Evolutionary conservation across 2,888 invertebrate genomes (phyloP), one percentile per base, ranked within the genome.

Genomic region (Nomada ferruginata): DNA sequence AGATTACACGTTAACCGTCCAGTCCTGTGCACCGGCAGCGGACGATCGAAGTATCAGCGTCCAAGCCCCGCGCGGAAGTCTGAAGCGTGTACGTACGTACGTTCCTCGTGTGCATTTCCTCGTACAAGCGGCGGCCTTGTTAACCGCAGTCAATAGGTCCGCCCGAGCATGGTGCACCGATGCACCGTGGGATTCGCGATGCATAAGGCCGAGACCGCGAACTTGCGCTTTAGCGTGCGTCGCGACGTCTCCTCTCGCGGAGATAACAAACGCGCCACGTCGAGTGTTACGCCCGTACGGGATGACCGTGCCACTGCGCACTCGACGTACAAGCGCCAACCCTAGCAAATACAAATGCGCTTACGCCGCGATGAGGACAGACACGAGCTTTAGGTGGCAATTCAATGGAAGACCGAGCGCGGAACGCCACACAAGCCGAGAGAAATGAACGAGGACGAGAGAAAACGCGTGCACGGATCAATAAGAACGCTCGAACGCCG

Each of bases 131-230:
- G 76, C 72, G 64, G 75, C 69, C 83, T 83, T 76, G 84, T 84
- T 83, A 83, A 57, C 76, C 57, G 26, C 47, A 59, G 68, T 69
- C 72, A 63, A 71, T 69, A 73, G 77, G 64, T 83, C 65, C 65
- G 44, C 26, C 65, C 18, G 26, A 36, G 65, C 64, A 36, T 68
- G 50, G 53, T 55, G 75, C 64, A 52, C 64, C 76, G 73, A 55
- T 23, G 74, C 72, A 86, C 86, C 86, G 86, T 86, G 86, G 86
- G 84, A 86, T 69, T 65, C 72, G 47, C 71, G 73, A 82, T 77
- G 36, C 68, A 77, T 69, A 82, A 86, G 78, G 76, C 73, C 79
- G 57, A 76, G 72, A 76, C 59, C 80, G 76, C 80, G 76, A 76
- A 80, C 81, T 81, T 76, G 82, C 81, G 70, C 73, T 69, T 79